Evolutionary conservation across 2,888 invertebrate species (phyloP), one percentile per base, ranked within the genome.

Genomic region (Globia sparganii): DNA sequence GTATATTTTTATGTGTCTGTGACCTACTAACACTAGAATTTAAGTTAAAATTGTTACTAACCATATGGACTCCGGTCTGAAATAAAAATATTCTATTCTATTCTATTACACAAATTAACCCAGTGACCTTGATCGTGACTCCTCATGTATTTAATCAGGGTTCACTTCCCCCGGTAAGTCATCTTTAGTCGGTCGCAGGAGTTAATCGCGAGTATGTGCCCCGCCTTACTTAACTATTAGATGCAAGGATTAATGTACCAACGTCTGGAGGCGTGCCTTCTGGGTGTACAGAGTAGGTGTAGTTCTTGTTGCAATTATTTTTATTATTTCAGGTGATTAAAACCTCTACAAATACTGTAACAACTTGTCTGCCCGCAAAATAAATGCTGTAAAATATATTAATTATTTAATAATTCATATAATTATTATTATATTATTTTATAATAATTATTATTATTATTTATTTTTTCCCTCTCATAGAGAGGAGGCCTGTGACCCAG

Each of bases 141-240:
- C 2, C 28, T 31, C 53, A 46, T 74, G 58, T 72, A 46, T 64
- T 74, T 72, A 84, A 87, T 79, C 72, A 79, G 28, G 62, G 53
- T 68, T 77, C 43, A 46, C 77, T 83, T 69, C 71, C 59, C 28
- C 40, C 68, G 46, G 65, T 86, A 74, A 74, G 80, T 84, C 87
- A 84, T 84, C 71, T 65, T 72, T 66, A 58, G 37, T 62, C 25
- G 46, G 87, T 75, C 56, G 49, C 59, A 49, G 34, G 70, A 59
- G 67, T 78, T 83, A 83, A 83, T 86, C 70, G 67, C 59, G n/a
- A 40, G 59, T 83, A 78, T 82, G 69, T 72, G 28, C 59, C 53
- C 64, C 28, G 68, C 72, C 82, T 77, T 46, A 72, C 81, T 85
- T 70, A 74, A 76, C 85, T 81, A 70, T 87, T 81, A 87, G 86